These are phyloP conservation scores for Acrobasis suavella DNA, from an alignment of 2,888 invertebrate genomes.

Conservation along the genomic window DNA sequence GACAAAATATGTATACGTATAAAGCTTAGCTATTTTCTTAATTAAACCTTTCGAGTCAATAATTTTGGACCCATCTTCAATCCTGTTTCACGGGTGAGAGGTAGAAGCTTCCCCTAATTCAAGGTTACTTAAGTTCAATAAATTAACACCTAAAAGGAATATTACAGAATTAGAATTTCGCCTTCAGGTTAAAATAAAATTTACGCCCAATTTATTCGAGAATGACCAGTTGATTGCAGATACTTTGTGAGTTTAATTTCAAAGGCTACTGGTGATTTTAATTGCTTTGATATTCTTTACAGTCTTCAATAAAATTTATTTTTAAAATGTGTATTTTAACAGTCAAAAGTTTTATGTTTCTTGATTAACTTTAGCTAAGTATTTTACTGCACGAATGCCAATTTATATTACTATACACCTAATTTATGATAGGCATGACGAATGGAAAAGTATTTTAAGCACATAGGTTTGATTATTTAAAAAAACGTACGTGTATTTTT, in stretches of 20 bases:
- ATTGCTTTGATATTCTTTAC: background rate
- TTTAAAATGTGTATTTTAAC: too few species aligned
- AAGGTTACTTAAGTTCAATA: slow-evolving; percentile 3
- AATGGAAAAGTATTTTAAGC: too few species aligned
- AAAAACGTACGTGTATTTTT: too few species aligned
- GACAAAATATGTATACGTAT: background rate
- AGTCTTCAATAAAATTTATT: background rate
- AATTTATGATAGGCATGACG: too few species aligned
- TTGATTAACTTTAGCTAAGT: background rate
- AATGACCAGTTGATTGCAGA: slow-evolving; percentile 12
- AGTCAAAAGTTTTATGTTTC: background rate
- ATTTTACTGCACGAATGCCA: too few species aligned
- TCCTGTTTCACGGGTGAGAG: background rate
- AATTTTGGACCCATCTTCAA: slow-evolving; percentile 4
- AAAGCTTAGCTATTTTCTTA: background rate
- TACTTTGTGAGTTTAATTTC: background rate
- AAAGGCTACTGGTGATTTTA: background rate
- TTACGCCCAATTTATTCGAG: background rate
- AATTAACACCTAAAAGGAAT: background rate
- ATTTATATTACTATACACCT: too few species aligned
- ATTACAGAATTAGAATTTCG: background rate
- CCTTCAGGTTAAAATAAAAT: background rate
- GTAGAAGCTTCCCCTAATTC: background rate
- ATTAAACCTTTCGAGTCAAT: slow-evolving; percentile 3
- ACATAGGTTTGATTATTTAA: too few species aligned